Evolutionary conservation across 2,888 invertebrate species (phyloP), one percentile per base, ranked within the genome.

Genomic region (Electrophaes corylata): DNA sequence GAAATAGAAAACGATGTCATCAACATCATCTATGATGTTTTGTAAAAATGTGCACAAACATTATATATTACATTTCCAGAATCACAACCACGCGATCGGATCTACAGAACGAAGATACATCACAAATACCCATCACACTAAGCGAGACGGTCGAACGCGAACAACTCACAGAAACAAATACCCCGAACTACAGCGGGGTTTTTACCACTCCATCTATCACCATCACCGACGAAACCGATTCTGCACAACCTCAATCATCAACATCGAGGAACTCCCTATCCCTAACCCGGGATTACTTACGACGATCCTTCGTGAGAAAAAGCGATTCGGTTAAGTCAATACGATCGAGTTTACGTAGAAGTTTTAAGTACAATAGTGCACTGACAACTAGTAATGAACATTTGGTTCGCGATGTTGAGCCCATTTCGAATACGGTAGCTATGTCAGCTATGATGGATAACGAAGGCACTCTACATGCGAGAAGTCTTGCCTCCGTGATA

Each of bases 391-490:
- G 94, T 67, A 93, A 93, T 43, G 94, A 94, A 69, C 93, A 93
- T 48, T 79, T 94, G 63, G 93, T 94, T 3, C 90, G 94, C 20
- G 92, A 92, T 1, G 94, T 91, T 0, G 94, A 93, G 31, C 94
- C 94, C 0, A 94, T 94, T n/a, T 91, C 91, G 0, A 88, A 77
- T 20, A 91, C 91, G 0, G 89, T 89, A 0, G 88, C 90, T 0
- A 84, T 91, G 88, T 93, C 93, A 4, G 81, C 83, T 52, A 81
- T 88, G 76, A 57, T 82, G 63, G 77, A 76, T 14, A 77, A 84
- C 72, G 78, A 83, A 78, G 62, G 65, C 11, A 33, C 86, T 73
- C 20, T 77, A 8, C 72, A 78, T 49, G 69, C 83, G 2, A 77
- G 83, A 1, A 88, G 86, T 60, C 72, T 80, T 20, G 89, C 87